Base-by-base conservation (phyloP, 1,140 invertebrate genomes). In the Apocrypta bakeri region DNA sequence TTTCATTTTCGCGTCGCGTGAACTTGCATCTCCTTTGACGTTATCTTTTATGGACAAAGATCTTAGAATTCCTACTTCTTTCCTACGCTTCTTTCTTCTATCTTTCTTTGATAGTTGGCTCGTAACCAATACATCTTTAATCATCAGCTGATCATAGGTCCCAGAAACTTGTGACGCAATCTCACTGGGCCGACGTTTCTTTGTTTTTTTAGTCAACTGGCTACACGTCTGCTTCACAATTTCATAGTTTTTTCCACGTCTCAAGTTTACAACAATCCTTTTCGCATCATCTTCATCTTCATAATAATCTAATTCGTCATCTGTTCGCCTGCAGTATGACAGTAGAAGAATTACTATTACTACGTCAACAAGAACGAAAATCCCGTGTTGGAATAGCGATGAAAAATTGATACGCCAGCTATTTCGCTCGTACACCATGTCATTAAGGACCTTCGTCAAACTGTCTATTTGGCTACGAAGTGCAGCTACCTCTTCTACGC, bases 161-260 rank as follows among this genome's bases (percentile, higher is more conserved):
- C 94, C 93, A 21, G 91, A 92, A 83, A 96, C 96, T 93, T 94
- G 37, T 6, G 96, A 93, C 0, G 95, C 95, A 85, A 97, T 96
- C 87, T 97, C 96, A 86, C 96, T 97, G 0, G 96, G 96, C 73
- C 96, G 89, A 31, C 96, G 91, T 74, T 94, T 94, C 85, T 94
- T 90, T 9, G 81, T 82, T 74, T 90, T 88, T 40, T 87, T 94
- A 4, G 88, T 66, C 27, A 88, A 72, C 87, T 85, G 87, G 1
- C 7, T 81, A 12, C 77, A 79, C 0, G 68, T 76, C 17, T 84
- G 78, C 24, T 84, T 84, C 1, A 61, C 68, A 17, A 81, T 76
- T 48, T 84, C 83, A 33, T 84, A 84, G 12, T 33, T 83, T 7
- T 40, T 80, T 21, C 69, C 66, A 25, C 42, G 33, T 9, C 29